Conservation (phyloP, 2,113 vertebrate species). For the Psittacus erithacus region DNA sequence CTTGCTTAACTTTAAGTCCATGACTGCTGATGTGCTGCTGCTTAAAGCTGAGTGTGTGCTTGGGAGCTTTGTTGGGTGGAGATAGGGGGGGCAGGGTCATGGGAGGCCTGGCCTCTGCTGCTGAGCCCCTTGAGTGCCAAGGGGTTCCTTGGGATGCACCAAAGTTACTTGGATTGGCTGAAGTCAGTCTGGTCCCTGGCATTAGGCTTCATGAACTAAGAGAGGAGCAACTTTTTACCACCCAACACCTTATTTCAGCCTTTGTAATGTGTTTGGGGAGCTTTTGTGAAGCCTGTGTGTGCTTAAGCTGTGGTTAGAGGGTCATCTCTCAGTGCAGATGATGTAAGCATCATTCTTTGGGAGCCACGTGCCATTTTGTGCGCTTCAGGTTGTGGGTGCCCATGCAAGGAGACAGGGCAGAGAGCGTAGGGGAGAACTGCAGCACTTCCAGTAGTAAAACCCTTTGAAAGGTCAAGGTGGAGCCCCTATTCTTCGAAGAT, state of each 20-base stretch:
- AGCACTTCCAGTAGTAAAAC: neutral
- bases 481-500: neutral
- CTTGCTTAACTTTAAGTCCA: neutral
- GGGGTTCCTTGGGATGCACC: neutral
- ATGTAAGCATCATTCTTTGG: fast-evolving
- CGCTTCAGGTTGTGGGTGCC: neutral
- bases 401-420: fast-evolving
- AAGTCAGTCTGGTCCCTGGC: neutral
- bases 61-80: neutral
- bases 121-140: fast-evolving
- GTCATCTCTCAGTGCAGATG: fast-evolving
- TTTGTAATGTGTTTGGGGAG: neutral
- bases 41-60: fast-evolving
- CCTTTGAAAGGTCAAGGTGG: neutral
- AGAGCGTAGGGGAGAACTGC: too few relatives aligned
- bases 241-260: neutral
- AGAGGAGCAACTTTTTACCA: constrained; percentile 28
- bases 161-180: neutral
- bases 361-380: fast-evolving
- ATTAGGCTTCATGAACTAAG: constrained; percentile 26
- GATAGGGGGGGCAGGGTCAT: fast-evolving
- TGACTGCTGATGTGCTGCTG: neutral
- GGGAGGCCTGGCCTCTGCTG: neutral
- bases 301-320: neutral
- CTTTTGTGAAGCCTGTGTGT: neutral